Base-by-base conservation (phyloP, 2,888 invertebrate species). In the Dusona sp. region DNA sequence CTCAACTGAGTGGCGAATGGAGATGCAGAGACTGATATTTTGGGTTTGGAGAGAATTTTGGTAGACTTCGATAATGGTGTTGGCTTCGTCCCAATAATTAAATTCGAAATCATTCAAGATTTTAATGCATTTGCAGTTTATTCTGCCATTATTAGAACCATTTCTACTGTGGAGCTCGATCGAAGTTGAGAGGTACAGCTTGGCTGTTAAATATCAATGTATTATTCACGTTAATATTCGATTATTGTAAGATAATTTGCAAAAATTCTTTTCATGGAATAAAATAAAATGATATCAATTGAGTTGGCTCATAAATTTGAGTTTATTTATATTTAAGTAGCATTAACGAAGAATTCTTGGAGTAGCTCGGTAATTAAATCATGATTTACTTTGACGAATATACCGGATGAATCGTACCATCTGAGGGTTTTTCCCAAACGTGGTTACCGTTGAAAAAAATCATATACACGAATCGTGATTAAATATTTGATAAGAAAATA, bases 401-500 rank as follows among this genome's bases (percentile, higher is more conserved):
- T 73, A 33, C 51, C 42, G 42, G 16, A 61, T 29, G 61, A 74
- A 42, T 29, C 42, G 33, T 72, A 22, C 72, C 6, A 64, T 64
- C 42, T 72, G 22, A 36, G 48, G 48, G 48, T 33, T 64, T 80
- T 79, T 72, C 72, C 79, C 70, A 65, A 48, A 48, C 36, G 33
- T 36, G 57, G 38, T n/a, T 22, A 16, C 9, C 38, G 25, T 16
- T 25, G n/a, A 48, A 25, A 33, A 65, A 29, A 54, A 19, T 54
- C 0, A 11, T 38, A 29, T 65, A 42, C 7, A 38, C 57, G 79
- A 70, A 54, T 70, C 57, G 48, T 36, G 79, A 80, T 80, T 45
- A 61, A 61, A 48, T 38, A 48, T 64, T 29, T 36, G 79, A 80
- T 80, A 80, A 80, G 79, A 72, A 36, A 57, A 36, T 64, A 51